Percentiles rank a stretch among this genome's conserved stretches.
phyloP scores from a whole-genome alignment of 2,113 vertebrate species.

The Pteruthius melanotis region DNA sequence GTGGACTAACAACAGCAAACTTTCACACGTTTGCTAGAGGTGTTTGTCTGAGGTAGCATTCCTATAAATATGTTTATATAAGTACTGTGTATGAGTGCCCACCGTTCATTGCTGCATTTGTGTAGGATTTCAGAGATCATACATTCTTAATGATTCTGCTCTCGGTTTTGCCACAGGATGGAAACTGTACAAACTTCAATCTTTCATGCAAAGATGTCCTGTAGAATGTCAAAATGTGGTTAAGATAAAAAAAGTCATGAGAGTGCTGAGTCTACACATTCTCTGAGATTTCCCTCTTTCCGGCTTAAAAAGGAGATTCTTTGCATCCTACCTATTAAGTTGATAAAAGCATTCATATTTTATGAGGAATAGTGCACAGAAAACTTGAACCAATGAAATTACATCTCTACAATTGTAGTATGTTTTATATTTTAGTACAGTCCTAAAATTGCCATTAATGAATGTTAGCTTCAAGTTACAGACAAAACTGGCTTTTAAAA shows the following conservation, averaged over 20 bases:
- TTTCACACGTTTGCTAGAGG: background rate
- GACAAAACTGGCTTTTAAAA: conserved; percentile 33
- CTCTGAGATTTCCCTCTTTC: conserved; percentile 39
- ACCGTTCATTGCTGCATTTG: background rate
- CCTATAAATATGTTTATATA: background rate
- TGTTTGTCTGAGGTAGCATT: background rate
- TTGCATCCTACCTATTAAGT: conserved; percentile 60
- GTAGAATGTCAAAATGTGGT: conserved; percentile 10
- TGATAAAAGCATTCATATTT: conserved; percentile 75
- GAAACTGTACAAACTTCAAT: conserved; percentile 20
- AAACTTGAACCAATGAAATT: conserved; percentile 74
- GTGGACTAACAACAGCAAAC: background rate
- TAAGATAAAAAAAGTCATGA: conserved; percentile 1
- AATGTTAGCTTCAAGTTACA: conserved; percentile 39
- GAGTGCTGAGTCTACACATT: conserved; percentile 18
- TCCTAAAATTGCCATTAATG: conserved; percentile 51
- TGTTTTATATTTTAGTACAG: conserved; percentile 43
- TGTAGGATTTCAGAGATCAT: background rate
- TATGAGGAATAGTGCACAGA: conserved; percentile 73
- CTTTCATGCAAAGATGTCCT: background rate
- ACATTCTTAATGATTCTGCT: background rate
- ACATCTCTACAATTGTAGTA: conserved; percentile 43
- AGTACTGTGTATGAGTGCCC: background rate
- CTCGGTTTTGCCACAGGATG: background rate
- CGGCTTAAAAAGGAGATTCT: conserved; percentile 54